These are phyloP conservation scores for Apamea monoglypha DNA, from an alignment of 2,888 invertebrate genomes.

Conservation along the genomic window DNA sequence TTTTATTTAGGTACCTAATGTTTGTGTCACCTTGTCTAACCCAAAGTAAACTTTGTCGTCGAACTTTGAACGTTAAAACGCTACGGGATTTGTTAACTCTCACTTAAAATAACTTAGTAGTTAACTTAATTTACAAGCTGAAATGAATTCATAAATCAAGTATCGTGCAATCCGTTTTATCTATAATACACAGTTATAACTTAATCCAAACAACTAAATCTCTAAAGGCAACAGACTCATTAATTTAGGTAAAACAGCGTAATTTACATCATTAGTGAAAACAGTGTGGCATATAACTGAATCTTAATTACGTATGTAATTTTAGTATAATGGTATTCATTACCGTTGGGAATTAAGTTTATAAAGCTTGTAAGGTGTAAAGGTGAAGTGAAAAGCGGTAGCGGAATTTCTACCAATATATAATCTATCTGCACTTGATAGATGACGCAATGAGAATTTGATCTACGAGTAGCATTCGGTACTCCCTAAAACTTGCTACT, in stretches of 20 bases:
- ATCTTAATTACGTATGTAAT: conserved; percentile 57
- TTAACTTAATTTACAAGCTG: neutral
- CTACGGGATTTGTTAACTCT: neutral
- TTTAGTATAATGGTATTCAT: conserved; percentile 51
- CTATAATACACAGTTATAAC: neutral
- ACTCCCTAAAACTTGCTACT: too few relatives aligned
- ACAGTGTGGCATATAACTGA: conserved; percentile 44
- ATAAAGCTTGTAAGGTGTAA: conserved; percentile 30
- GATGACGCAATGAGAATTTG: neutral
- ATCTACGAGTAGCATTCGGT: conserved; percentile 26
- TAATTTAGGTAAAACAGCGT: conserved; percentile 45
- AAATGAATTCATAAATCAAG: neutral
- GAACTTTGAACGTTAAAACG: neutral
- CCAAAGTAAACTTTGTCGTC: neutral
- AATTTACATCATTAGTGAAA: conserved; percentile 47
- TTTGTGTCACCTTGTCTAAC: neutral
- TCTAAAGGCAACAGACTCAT: conserved; percentile 27
- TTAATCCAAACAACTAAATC: conserved; percentile 27
- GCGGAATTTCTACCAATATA: neutral
- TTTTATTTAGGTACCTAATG: neutral
- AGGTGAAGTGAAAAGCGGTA: conserved; percentile 13
- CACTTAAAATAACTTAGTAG: neutral
- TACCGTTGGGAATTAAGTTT: conserved; percentile 40
- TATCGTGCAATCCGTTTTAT: conserved; percentile 25
- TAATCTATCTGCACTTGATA: neutral